phyloP scores from a whole-genome alignment of 2,113 vertebrate genomes.

The Ptychochromis oligacanthus region DNA sequence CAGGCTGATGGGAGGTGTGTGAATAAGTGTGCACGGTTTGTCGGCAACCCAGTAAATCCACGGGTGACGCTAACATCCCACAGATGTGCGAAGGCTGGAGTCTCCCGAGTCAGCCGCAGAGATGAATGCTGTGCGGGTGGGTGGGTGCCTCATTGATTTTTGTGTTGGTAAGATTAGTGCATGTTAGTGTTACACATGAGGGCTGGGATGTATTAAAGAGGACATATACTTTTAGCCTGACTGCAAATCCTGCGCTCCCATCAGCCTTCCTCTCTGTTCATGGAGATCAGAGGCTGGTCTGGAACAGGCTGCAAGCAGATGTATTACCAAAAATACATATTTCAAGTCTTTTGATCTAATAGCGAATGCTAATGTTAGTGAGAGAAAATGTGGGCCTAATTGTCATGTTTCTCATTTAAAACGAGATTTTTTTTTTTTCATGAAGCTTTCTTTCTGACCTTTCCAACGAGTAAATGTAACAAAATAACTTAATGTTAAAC shows the following conservation, averaged over 20 bases:
- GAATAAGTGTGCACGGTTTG: conserved; percentile 36
- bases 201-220: conserved; percentile 60
- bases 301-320: conserved; percentile 31
- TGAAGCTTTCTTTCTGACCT: neutral
- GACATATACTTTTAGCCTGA: conserved; percentile 41
- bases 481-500: neutral
- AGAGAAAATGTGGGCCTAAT: conserved; percentile 8
- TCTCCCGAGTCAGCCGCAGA: conserved; percentile 42
- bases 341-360: conserved; percentile 28
- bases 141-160: conserved; percentile 71
- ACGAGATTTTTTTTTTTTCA: neutral
- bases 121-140: conserved; percentile 62
- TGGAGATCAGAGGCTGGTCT: conserved; percentile 29
- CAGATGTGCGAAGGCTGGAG: conserved; percentile 65
- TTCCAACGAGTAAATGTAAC: neutral
- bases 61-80: conserved; percentile 53
- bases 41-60: conserved; percentile 65
- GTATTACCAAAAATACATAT: conserved; percentile 22
- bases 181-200: conserved; percentile 52
- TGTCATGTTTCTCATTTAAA: conserved; percentile 16
- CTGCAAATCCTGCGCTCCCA: conserved; percentile 18
- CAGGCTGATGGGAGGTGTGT: conserved; percentile 15
- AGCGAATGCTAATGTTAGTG: neutral
- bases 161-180: conserved; percentile 71
- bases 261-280: neutral